A percentile compares a stretch with the other conserved stretches of the same genome.
Conservation (phyloP, 2,797 vertebrate species). For the Chelmon rostratus region DNA sequence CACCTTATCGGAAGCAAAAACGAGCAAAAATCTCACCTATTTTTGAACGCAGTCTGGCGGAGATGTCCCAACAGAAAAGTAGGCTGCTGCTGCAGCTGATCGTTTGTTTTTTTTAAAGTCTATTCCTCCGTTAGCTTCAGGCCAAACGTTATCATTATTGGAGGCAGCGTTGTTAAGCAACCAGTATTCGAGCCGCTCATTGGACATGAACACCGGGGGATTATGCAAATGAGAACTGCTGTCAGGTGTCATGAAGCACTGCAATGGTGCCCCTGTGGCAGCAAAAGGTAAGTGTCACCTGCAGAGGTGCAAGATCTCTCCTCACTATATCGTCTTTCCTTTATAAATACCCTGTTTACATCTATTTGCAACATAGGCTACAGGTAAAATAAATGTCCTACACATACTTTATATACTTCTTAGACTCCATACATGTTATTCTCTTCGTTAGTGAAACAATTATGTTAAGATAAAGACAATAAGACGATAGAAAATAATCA, state of each 20-base stretch:
- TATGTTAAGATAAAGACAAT: no score
- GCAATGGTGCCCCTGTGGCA: neutral
- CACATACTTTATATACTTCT: neutral
- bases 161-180: conserved; percentile 75
- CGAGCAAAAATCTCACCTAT: neutral
- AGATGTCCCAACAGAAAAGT: neutral
- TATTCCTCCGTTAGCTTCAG: conserved; percentile 20
- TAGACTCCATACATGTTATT: neutral
- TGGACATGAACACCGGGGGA: conserved; percentile 57
- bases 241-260: conserved; percentile 48
- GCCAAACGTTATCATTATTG: conserved; percentile 77
- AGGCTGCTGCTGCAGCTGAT: neutral
- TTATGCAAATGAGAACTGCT: conserved; percentile 55
- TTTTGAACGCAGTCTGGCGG: neutral
- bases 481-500: neutral
- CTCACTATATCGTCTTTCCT: no score
- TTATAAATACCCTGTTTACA: neutral
- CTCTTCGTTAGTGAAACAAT: neutral
- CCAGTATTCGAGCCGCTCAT: conserved; percentile 72
- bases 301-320: neutral
- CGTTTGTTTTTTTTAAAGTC: conserved; percentile 69
- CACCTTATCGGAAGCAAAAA: neutral
- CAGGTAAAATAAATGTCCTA: neutral
- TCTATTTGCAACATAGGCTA: neutral
- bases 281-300: neutral